Evolutionary conservation across 2,113 vertebrate genomes (phyloP).

Genomic region (Dermatemys mawii): DNA sequence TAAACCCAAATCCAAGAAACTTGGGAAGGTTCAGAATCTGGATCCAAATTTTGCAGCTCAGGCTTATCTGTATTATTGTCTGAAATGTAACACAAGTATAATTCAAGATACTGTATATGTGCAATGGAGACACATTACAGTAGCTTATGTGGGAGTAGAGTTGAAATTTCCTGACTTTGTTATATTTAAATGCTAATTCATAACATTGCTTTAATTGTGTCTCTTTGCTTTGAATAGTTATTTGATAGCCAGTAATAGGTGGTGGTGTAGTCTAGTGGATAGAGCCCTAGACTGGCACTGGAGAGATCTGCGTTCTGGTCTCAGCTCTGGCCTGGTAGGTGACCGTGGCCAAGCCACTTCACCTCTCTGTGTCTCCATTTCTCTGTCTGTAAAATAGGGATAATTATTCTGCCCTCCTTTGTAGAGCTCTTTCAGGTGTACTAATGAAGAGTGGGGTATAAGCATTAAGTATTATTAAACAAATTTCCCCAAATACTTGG

Average conservation of each 20-base stretch:
- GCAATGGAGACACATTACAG: not conserved
- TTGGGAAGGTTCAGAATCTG: not conserved
- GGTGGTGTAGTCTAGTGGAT: not conserved
- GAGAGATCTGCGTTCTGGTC: not conserved
- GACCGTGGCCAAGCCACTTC: not conserved
- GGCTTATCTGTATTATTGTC: not conserved
- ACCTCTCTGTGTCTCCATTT: not conserved
- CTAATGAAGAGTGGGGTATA: too few species aligned
- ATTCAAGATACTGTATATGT: accelerated
- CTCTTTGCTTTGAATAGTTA: not conserved
- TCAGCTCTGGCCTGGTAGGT: not conserved
- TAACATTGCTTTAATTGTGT: not conserved
- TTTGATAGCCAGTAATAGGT: not conserved
- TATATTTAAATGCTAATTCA: not conserved
- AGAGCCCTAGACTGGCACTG: not conserved
- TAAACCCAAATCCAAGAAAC: not conserved
- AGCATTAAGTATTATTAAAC: not conserved
- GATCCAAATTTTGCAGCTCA: not conserved
- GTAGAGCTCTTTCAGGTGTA: too few species aligned
- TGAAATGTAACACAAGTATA: accelerated
- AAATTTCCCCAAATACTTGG: accelerated
- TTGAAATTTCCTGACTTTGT: conserved; percentile 40
- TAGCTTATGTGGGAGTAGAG: not conserved
- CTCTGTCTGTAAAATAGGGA: too few species aligned
- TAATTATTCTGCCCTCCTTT: too few species aligned